phyloP scores from a whole-genome alignment of 2,888 invertebrate genomes.

The Dioctria rufipes region DNA sequence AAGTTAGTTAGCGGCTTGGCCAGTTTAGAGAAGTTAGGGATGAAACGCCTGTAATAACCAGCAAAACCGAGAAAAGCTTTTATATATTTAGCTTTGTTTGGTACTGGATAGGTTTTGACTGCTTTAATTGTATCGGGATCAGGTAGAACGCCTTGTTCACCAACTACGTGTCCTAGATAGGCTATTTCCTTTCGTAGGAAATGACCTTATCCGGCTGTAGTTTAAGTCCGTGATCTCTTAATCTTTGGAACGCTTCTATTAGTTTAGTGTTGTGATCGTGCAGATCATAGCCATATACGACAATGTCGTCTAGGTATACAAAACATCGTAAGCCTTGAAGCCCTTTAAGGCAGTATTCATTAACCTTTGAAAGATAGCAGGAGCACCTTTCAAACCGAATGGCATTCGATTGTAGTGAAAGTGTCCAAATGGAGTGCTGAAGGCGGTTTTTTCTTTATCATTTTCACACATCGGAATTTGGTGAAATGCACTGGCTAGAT shows the following conservation, averaged over 20 bases:
- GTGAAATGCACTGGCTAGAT: slow-evolving; percentile 67
- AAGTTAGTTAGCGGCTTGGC: slow-evolving; percentile 1
- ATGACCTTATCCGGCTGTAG: slow-evolving; percentile 56
- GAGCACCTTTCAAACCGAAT: too few relatives aligned
- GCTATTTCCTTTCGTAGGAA: slow-evolving; percentile 60
- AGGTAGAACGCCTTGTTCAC: slow-evolving; percentile 59
- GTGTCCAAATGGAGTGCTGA: slow-evolving; percentile 64
- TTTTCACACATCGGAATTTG: slow-evolving; percentile 61
- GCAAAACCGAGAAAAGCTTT: not conserved
- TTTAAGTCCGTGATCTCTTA: too few relatives aligned
- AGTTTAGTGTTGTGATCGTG: too few relatives aligned
- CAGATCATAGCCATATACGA: too few relatives aligned
- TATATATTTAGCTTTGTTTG: not conserved
- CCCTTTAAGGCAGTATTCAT: slow-evolving; percentile 67
- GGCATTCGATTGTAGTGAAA: slow-evolving; percentile 65
- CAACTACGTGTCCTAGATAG: slow-evolving; percentile 61
- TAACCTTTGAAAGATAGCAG: slow-evolving; percentile 66
- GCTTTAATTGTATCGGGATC: slow-evolving; percentile 49
- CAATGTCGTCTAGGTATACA: too few relatives aligned
- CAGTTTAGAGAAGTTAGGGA: not conserved
- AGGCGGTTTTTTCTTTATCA: slow-evolving; percentile 65
- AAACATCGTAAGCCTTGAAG: slow-evolving; percentile 61
- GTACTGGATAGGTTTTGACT: not conserved
- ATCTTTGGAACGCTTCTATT: too few relatives aligned
- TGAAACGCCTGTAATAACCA: not conserved